Evolutionary conservation across 2,888 invertebrate genomes (phyloP), one percentile per base, ranked within the genome.

Genomic region (Lobophora halterata): DNA sequence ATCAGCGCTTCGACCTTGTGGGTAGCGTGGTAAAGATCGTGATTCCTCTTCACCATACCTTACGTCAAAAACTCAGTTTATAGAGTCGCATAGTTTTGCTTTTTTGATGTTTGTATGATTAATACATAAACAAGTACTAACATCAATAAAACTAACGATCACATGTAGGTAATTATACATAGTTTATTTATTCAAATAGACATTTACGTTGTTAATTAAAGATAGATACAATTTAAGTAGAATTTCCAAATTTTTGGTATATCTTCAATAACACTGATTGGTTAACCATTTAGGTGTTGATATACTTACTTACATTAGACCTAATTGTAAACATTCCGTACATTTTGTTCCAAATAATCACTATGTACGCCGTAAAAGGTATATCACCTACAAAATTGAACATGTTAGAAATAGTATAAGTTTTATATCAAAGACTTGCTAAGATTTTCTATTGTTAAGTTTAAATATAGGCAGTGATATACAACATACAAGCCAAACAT

Each of bases 131-230:
- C 10, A 2, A 5, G 4, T 19, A 32, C 7, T 1, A n/a, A 4
- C 14, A 3, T n/a, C 64, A 85, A 77, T 78, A 46, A 86, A 81
- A 85, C 75, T 1, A 69, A 58, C 74, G 61, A 74, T 85, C 55
- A 74, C 77, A 65, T 80, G 71, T 75, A 42, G 24, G 37, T 42
- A 71, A 65, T 61, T 72, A 74, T 72, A n/a, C n/a, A 49, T 74
- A 79, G 76, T 76, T 75, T 74, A 79, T 87, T 86, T 85, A 87
- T 82, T 87, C 80, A 83, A 85, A 86, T 87, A 87, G 86, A 87
- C 86, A 86, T 86, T 83, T 83, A 73, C 69, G 66, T 72, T 49
- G 36, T 74, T 64, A 71, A 72, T 62, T 66, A n/a, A 3, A 11
- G 11, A 46, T 48, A 45, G 42, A 34, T 46, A 39, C 46, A 68